phyloP scores from a whole-genome alignment of 1,140 invertebrate genomes.

The Alviniconcha marisindica region DNA sequence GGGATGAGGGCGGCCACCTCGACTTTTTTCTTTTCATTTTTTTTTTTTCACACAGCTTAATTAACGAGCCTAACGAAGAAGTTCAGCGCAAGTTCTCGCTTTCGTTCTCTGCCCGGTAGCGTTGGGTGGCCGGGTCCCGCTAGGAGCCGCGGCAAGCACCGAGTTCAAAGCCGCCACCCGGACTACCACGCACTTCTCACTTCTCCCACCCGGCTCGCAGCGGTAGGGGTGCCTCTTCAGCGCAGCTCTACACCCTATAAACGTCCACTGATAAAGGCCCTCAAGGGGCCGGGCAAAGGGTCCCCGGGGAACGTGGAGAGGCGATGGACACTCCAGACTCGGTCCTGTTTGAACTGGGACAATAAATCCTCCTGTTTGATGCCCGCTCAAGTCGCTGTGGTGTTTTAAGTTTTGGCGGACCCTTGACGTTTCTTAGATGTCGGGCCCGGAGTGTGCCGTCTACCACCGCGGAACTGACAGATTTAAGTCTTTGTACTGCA shows the following conservation, averaged over 20 bases:
- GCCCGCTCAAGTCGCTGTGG: neutral
- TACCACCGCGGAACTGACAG: neutral
- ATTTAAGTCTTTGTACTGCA: neutral
- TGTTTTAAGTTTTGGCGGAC: conserved; percentile 27
- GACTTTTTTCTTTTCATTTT: too few relatives aligned
- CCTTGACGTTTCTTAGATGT: neutral
- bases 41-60: too few relatives aligned
- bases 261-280: conserved; percentile 1
- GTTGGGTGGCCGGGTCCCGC: neutral
- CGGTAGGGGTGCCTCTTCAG: neutral
- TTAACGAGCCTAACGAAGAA: too few relatives aligned
- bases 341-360: conserved; percentile 2
- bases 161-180: neutral
- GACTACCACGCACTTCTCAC: conserved; percentile 15
- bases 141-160: too few relatives aligned
- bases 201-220: neutral
- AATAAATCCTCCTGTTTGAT: conserved; percentile 1
- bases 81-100: neutral
- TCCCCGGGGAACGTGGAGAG: neutral
- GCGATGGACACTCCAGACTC: conserved; percentile 17
- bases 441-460: too few relatives aligned
- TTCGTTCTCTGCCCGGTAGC: neutral
- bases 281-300: neutral
- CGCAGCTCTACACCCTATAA: neutral
- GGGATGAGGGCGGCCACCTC: too few relatives aligned